These are phyloP conservation scores for Phaethon lepturus DNA, from an alignment of 2,113 vertebrate species.

Conservation along the genomic window DNA sequence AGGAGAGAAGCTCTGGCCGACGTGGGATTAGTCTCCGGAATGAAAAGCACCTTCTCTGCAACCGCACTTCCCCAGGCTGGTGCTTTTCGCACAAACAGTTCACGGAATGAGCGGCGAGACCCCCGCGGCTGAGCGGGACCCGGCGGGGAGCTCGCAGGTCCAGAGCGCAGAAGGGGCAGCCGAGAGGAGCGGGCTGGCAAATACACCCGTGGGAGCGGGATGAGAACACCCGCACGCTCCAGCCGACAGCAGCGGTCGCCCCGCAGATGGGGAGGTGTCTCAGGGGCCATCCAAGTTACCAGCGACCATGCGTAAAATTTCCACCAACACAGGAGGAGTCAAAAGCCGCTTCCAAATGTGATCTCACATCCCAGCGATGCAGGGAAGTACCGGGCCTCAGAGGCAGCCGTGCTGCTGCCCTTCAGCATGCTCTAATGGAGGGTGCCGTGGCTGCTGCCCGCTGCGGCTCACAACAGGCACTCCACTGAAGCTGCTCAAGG, in stretches of 20 bases:
- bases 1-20: not conserved
- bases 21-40: fast-evolving
- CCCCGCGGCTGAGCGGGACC: not conserved
- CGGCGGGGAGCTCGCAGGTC: not conserved
- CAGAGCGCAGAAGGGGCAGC: not conserved
- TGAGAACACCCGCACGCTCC: not conserved
- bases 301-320: not conserved
- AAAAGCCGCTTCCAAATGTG: not conserved
- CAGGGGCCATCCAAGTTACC: not conserved
- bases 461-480: fast-evolving
- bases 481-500: not conserved
- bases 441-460: not conserved
- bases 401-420: not conserved
- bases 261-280: not conserved
- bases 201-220: not conserved
- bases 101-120: not conserved
- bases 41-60: not conserved
- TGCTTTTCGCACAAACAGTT: not conserved
- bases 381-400: not conserved
- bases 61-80: fast-evolving
- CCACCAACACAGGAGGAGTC: not conserved
- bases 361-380: not conserved
- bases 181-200: not conserved
- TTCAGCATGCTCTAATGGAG: not conserved
- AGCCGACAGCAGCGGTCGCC: not conserved